phyloP scores from a whole-genome alignment of 2,797 vertebrate species.

The Macrochelys suwanniensis region DNA sequence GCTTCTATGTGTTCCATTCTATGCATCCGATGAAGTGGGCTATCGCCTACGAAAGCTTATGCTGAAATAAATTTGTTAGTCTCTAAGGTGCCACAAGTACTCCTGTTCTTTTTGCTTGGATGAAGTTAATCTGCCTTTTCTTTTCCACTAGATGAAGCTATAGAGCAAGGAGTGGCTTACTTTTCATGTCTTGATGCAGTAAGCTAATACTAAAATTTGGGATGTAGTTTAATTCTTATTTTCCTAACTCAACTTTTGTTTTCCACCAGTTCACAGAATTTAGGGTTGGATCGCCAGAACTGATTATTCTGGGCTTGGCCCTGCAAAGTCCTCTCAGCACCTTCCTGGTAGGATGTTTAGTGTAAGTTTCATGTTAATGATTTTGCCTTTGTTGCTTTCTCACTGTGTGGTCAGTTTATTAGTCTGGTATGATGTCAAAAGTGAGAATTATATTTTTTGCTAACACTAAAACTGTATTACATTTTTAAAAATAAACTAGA shows the following conservation, averaged over 20 bases:
- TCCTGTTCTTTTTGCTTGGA: neutral
- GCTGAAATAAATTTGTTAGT: too few relatives aligned
- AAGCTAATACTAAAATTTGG: neutral
- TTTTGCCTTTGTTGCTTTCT: neutral
- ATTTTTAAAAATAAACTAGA: too few relatives aligned
- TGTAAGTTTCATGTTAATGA: neutral
- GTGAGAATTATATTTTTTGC: neutral
- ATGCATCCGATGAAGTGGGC: too few relatives aligned
- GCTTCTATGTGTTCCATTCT: too few relatives aligned
- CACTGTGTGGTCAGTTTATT: neutral
- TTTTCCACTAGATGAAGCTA: constrained; percentile 20
- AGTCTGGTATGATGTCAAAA: neutral
- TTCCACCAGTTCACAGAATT: neutral
- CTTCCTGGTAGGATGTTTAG: neutral
- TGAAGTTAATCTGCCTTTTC: neutral
- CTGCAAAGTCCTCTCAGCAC: neutral
- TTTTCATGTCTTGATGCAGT: neutral
- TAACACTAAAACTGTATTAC: neutral
- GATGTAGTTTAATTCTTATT: neutral
- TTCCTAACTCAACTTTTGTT: neutral
- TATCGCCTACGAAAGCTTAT: too few relatives aligned
- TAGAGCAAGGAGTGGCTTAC: neutral
- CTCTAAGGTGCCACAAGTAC: too few relatives aligned
- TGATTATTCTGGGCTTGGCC: neutral
- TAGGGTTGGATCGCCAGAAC: neutral